Evolutionary conservation across 2,888 invertebrate genomes (phyloP).

Genomic region (Agapostemon virescens): DNA sequence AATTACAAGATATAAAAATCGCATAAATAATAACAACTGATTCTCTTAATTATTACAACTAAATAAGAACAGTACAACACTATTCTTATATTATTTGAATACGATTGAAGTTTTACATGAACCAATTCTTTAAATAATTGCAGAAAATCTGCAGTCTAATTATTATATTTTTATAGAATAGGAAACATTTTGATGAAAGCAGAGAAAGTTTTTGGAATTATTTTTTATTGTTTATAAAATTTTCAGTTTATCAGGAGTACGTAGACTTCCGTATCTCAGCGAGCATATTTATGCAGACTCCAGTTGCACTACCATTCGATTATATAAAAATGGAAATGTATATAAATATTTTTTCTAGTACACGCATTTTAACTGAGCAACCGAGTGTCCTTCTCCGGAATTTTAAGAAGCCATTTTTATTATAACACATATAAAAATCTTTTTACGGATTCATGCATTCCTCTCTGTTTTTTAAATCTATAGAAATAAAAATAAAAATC

Average conservation of each 20-base stretch:
- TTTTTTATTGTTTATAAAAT: background rate
- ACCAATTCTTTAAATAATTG: too few species aligned
- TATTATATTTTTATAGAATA: background rate
- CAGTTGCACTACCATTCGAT: background rate
- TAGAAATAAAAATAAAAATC: constrained; percentile 5
- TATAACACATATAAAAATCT: background rate
- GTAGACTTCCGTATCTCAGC: background rate
- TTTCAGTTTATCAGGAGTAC: background rate
- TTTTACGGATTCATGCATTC: background rate
- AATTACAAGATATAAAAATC: too few species aligned
- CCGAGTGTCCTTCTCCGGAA: background rate
- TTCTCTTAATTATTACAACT: too few species aligned
- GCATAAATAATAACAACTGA: too few species aligned
- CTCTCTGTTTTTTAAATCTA: background rate
- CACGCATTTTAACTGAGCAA: background rate
- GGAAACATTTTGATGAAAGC: background rate
- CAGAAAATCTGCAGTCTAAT: background rate
- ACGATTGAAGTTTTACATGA: too few species aligned
- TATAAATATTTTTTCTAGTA: background rate
- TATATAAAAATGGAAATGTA: background rate
- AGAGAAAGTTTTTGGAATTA: background rate
- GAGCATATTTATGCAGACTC: background rate
- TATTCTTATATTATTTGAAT: too few species aligned
- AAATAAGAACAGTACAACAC: too few species aligned
- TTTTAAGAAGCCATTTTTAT: background rate